phyloP scores from a whole-genome alignment of 2,113 vertebrate species.

The Engystomops pustulosus region DNA sequence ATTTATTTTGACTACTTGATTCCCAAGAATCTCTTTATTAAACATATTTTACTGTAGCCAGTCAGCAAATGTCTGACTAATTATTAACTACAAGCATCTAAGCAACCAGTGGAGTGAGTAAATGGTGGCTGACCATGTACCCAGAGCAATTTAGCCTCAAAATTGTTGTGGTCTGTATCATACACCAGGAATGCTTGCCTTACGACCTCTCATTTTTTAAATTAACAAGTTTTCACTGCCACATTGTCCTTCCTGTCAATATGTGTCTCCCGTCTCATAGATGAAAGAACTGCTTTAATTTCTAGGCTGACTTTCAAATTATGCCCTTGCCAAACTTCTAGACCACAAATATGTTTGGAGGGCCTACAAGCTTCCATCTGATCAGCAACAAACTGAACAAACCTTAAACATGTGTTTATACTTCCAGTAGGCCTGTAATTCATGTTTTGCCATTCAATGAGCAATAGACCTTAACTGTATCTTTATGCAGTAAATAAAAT shows the following conservation, averaged over 20 bases:
- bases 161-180: neutral
- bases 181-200: neutral
- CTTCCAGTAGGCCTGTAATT: neutral
- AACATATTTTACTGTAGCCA: no score
- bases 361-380: neutral
- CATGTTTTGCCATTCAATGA: neutral
- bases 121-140: neutral
- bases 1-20: no score
- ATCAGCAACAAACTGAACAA: neutral
- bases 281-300: neutral
- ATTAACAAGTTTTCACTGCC: neutral
- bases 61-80: no score
- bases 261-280: neutral
- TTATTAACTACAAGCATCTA: no score
- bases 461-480: neutral
- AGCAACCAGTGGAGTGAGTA: no score
- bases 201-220: neutral
- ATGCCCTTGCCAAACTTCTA: neutral
- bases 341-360: neutral
- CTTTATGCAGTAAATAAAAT: neutral
- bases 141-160: neutral
- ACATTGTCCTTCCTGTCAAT: neutral
- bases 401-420: neutral
- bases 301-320: neutral
- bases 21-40: no score